Percentiles rank a stretch among this genome's conserved stretches.
Evolutionary conservation across 1,140 invertebrate species (phyloP).

Genomic region (Lepidostoma basale): DNA sequence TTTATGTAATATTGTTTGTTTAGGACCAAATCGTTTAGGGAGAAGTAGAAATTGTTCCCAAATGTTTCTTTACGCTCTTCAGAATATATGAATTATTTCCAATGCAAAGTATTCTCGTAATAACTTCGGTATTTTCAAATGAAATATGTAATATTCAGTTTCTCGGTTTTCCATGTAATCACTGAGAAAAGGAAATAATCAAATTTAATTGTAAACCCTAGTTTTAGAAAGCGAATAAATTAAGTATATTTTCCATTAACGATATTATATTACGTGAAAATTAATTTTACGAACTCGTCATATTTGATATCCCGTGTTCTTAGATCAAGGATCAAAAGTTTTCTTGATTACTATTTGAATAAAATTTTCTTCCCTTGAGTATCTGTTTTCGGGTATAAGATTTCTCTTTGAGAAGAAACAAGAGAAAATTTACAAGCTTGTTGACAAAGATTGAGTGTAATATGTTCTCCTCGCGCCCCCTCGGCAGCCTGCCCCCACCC

Average conservation of each 20-base stretch:
- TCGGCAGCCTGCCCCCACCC: too few species aligned
- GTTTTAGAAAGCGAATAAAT: too few species aligned
- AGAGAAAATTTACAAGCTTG: slow-evolving; percentile 13
- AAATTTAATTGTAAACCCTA: too few species aligned
- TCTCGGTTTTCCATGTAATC: not conserved
- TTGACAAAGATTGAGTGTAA: slow-evolving; percentile 13
- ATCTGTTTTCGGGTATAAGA: too few species aligned
- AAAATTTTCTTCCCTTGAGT: too few species aligned
- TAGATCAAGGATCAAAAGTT: too few species aligned
- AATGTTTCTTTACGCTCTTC: not conserved
- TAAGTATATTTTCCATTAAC: too few species aligned
- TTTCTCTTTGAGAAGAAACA: too few species aligned
- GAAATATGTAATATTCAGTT: not conserved
- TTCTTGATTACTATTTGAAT: too few species aligned
- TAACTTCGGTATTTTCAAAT: not conserved
- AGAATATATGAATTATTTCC: not conserved
- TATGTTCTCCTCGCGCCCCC: not conserved
- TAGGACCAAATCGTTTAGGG: slow-evolving; percentile 3
- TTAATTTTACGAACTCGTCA: too few species aligned
- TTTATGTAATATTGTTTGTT: slow-evolving; percentile 7
- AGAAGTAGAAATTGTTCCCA: not conserved
- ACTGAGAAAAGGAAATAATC: not conserved
- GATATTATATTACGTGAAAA: too few species aligned
- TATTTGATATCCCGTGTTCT: too few species aligned
- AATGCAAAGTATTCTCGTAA: not conserved